Conservation (phyloP, 1,140 invertebrate genomes). For the Drusus annulatus region DNA sequence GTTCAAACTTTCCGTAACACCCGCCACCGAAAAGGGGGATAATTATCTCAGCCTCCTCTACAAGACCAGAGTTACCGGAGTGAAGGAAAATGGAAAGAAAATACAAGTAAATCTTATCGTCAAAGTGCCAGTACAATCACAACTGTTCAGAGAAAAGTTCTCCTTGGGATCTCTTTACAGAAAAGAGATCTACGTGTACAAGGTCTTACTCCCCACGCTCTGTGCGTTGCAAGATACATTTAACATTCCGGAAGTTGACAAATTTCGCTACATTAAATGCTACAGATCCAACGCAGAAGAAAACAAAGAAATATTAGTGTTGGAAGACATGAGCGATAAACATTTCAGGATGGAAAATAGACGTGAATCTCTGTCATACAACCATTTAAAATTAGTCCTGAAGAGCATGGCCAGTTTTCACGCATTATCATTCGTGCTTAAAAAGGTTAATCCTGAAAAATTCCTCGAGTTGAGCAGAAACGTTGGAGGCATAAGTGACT, state of each 20-base stretch:
- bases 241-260: neutral
- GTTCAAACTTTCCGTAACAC: too few relatives aligned
- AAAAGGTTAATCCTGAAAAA: slow-evolving; percentile 27
- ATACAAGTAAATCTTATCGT: neutral
- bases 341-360: slow-evolving; percentile 72
- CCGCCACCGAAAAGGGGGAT: neutral
- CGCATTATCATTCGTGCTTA: slow-evolving; percentile 62
- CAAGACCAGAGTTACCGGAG: neutral
- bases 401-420: slow-evolving; percentile 72
- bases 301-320: slow-evolving; percentile 64
- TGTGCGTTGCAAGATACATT: neutral
- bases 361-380: slow-evolving; percentile 67
- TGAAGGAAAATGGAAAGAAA: neutral
- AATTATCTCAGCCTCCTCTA: neutral
- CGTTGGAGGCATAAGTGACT: slow-evolving; percentile 2
- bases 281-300: slow-evolving; percentile 57
- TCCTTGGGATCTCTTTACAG: slow-evolving; percentile 19
- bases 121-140: neutral
- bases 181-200: slow-evolving; percentile 47
- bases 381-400: slow-evolving; percentile 67
- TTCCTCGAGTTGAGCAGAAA: slow-evolving; percentile 15
- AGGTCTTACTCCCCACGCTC: neutral
- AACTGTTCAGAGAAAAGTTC: neutral
- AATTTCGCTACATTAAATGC: neutral
- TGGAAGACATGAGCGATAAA: slow-evolving; percentile 72